Evolutionary conservation across 1,140 invertebrate species (phyloP).

Genomic region (Apis laboriosa): DNA sequence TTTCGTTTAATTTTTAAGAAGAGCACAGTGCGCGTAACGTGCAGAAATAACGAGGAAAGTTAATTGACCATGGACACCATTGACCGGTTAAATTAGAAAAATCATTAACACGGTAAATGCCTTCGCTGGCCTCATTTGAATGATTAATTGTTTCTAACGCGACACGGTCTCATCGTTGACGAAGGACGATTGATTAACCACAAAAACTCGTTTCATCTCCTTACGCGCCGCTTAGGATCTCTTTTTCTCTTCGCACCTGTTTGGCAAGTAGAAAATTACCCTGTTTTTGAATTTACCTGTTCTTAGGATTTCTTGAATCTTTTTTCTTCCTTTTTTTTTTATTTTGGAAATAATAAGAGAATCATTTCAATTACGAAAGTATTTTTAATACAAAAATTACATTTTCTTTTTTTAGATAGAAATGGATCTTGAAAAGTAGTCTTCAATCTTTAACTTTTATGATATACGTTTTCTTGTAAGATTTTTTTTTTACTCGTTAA

Average conservation of each 20-base stretch:
- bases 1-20: neutral
- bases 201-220: conserved; percentile 56
- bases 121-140: conserved; percentile 48
- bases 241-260: neutral
- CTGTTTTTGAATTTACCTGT: neutral
- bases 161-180: conserved; percentile 18
- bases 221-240: conserved; percentile 4
- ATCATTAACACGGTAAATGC: conserved; percentile 45
- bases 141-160: conserved; percentile 68
- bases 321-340: neutral
- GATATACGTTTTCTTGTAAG: no score
- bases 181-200: conserved; percentile 32
- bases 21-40: conserved; percentile 10
- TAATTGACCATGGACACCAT: conserved; percentile 15
- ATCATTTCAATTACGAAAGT: neutral
- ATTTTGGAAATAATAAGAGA: neutral
- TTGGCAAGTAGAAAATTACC: conserved; percentile 17
- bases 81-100: conserved; percentile 48
- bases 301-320: neutral
- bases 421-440: no score
- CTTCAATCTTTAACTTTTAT: no score
- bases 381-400: no score
- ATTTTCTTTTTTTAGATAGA: no score
- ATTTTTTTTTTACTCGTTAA: no score
- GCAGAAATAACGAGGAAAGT: conserved; percentile 1